These are phyloP conservation scores for Phallusia fumigata DNA, from an alignment of 23 tunicate species.

Conservation along the genomic window DNA sequence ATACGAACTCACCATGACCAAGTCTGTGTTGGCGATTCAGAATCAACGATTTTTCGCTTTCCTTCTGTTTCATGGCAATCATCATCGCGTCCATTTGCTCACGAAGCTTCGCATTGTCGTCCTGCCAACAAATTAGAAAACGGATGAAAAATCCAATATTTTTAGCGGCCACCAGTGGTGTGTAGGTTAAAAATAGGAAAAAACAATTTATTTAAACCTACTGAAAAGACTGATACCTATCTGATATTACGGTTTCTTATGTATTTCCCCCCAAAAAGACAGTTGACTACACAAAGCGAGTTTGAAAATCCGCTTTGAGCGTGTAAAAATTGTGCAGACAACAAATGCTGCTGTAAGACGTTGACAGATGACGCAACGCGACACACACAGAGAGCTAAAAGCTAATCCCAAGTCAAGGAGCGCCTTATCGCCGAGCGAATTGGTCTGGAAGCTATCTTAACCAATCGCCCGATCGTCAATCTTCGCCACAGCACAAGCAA, in stretches of 20 bases:
- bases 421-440: background rate
- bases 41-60: constrained; percentile 43
- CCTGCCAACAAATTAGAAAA: constrained; percentile 23
- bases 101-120: constrained; percentile 60
- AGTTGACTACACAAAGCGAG: no score
- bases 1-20: background rate
- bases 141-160: background rate
- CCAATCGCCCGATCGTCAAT: background rate
- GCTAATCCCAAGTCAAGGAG: background rate
- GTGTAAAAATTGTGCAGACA: background rate
- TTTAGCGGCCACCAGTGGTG: no score
- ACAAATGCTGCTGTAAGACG: background rate
- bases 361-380: background rate
- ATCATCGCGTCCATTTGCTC: constrained; percentile 76
- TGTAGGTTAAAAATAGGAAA: no score
- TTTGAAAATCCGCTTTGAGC: background rate
- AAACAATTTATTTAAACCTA: no score
- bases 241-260: no score
- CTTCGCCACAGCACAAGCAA: background rate
- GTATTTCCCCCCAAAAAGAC: no score
- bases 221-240: no score
- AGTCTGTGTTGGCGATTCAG: background rate
- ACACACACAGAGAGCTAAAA: background rate
- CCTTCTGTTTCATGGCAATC: constrained; percentile 58
- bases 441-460: background rate